These are phyloP conservation scores for Radopholus similis DNA, from an alignment of 1,140 invertebrate genomes.

Conservation along the genomic window DNA sequence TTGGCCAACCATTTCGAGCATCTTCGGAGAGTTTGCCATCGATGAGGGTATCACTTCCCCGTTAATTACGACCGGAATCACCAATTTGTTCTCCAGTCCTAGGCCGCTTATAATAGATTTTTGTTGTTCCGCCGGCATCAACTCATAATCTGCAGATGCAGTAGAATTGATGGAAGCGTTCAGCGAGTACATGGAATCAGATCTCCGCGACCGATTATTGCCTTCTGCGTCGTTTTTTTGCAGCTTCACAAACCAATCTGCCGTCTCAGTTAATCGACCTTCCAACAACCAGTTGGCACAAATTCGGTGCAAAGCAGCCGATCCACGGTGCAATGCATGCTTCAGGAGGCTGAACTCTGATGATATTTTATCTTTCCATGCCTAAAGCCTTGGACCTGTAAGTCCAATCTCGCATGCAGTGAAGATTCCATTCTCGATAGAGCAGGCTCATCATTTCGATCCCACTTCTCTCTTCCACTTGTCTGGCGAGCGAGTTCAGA, in stretches of 20 bases:
- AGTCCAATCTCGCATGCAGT: background rate
- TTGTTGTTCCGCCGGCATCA: no score
- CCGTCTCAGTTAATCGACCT: background rate
- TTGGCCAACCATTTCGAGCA: background rate
- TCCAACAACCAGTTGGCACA: conserved; percentile 1
- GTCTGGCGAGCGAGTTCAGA: background rate
- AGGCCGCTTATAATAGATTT: no score
- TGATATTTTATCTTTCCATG: background rate
- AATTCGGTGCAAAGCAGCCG: background rate
- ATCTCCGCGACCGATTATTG: background rate
- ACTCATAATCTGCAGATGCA: no score
- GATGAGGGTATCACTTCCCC: background rate
- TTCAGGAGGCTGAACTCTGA: background rate
- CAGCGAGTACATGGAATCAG: background rate
- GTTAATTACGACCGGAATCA: background rate
- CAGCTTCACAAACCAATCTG: background rate
- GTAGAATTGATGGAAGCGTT: background rate
- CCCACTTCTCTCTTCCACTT: background rate
- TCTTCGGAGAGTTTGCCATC: background rate
- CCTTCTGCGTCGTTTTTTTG: background rate
- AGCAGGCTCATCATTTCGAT: background rate
- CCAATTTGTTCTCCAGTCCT: background rate
- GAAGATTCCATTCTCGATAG: background rate
- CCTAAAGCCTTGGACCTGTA: background rate
- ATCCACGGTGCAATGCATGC: background rate